Conservation (phyloP, 92 coral and sea anemone species). For the Epizoanthus stellaris region DNA sequence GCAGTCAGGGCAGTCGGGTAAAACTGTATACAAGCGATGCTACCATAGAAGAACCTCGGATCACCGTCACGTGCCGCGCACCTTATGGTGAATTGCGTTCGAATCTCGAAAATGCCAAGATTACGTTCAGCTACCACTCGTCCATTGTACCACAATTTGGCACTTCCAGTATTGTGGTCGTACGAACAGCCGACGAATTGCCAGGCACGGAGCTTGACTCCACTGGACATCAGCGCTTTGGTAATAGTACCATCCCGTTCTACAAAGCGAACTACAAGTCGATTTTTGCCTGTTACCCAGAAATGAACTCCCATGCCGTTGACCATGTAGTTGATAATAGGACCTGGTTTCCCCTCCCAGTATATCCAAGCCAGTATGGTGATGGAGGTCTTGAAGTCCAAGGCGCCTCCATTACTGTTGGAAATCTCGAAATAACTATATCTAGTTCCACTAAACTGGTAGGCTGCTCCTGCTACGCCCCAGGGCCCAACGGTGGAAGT, state of each 20-base stretch:
- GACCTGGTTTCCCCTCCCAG: slow-evolving; percentile 23
- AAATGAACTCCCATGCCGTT: slow-evolving; percentile 22
- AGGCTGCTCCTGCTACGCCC: slow-evolving; percentile 23
- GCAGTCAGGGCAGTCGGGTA: slow-evolving; percentile 56
- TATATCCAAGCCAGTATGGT: slow-evolving; percentile 22
- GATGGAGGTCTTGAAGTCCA: slow-evolving; percentile 19
- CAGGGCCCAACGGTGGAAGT: slow-evolving; percentile 24
- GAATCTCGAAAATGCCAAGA: slow-evolving; percentile 58
- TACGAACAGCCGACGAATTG: slow-evolving; percentile 74
- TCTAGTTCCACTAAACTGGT: slow-evolving; percentile 12
- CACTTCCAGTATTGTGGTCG: slow-evolving; percentile 59
- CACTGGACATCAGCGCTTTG: slow-evolving; percentile 38
- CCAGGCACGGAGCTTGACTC: slow-evolving; percentile 61
- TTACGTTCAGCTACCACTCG: slow-evolving; percentile 43
- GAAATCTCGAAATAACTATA: slow-evolving; percentile 17
- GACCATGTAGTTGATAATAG: slow-evolving; percentile 17
- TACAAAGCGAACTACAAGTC: slow-evolving; percentile 65
- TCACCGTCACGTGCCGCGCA: slow-evolving; percentile 77
- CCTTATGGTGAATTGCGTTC: slow-evolving; percentile 68
- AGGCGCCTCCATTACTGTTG: background rate
- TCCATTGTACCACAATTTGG: slow-evolving; percentile 72
- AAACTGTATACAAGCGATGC: slow-evolving; percentile 70
- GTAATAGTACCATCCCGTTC: slow-evolving; percentile 50
- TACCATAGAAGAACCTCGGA: slow-evolving; percentile 62
- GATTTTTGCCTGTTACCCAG: background rate